Evolutionary conservation across 2,888 invertebrate genomes (phyloP).

Genomic region (Ametastegia equiseti): DNA sequence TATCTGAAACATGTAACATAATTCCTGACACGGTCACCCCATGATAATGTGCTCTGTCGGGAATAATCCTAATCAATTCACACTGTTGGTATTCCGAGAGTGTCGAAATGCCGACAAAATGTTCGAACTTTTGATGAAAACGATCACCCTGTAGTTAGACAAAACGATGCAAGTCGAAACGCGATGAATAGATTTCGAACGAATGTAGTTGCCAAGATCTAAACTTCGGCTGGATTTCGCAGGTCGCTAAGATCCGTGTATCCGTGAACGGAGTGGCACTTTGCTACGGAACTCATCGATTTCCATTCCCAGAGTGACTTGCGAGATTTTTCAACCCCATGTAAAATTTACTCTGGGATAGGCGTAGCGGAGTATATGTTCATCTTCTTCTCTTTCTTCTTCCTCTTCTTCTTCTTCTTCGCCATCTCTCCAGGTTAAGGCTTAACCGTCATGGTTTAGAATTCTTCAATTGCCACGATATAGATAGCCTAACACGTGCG

Average conservation of each 20-base stretch:
- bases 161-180: neutral
- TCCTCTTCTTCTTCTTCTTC: too few species aligned
- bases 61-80: neutral
- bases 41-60: neutral
- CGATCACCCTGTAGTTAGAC: neutral
- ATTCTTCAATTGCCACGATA: neutral
- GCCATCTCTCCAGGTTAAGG: neutral
- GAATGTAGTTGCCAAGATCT: neutral
- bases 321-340: neutral
- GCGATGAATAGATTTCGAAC: neutral
- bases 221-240: neutral
- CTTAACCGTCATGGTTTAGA: neutral
- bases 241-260: neutral
- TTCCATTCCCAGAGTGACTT: neutral
- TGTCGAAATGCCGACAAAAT: neutral
- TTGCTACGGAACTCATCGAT: neutral
- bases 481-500: neutral
- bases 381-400: neutral
- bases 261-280: neutral
- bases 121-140: neutral
- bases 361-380: neutral
- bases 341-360: neutral
- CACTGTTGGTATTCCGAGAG: neutral
- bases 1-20: slow-evolving; percentile 19
- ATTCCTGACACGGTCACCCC: neutral